Conservation (phyloP, 2,797 vertebrate genomes). For the Champsocephalus gunnari region DNA sequence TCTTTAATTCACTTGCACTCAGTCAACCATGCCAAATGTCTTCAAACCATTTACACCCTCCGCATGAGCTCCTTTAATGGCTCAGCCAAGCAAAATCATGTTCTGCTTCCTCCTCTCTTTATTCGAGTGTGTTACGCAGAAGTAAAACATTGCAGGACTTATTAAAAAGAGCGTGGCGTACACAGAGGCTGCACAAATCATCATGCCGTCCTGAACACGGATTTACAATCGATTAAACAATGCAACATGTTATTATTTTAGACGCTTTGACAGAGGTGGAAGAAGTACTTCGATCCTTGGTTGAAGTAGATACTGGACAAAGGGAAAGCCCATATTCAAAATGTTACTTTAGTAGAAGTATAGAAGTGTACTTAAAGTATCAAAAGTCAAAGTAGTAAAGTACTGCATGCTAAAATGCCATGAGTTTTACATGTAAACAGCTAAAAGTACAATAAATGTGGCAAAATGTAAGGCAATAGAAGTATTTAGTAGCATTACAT, state of each 20-base stretch:
- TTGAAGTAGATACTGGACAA: too few relatives aligned
- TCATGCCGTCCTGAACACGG: conserved; percentile 16
- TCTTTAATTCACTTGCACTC: conserved; percentile 29
- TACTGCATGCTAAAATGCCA: too few relatives aligned
- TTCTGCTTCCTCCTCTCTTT: conserved; percentile 21
- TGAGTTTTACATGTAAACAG: too few relatives aligned
- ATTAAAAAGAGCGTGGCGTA: conserved; percentile 8
- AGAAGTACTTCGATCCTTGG: too few relatives aligned
- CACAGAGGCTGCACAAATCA: conserved; percentile 47
- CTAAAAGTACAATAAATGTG: too few relatives aligned
- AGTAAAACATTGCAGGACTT: conserved; percentile 13
- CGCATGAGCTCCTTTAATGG: conserved; percentile 15
- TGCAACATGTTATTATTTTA: conserved; percentile 10
- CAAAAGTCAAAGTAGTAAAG: too few relatives aligned
- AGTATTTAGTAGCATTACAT: too few relatives aligned
- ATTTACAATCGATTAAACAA: conserved; percentile 21
- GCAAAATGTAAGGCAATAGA: too few relatives aligned
- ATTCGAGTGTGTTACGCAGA: conserved; percentile 21
- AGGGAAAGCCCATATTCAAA: too few relatives aligned
- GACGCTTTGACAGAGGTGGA: not conserved
- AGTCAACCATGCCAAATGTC: conserved; percentile 28
- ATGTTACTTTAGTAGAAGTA: too few relatives aligned
- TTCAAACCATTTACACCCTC: conserved; percentile 21
- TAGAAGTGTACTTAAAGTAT: too few relatives aligned
- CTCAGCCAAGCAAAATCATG: conserved; percentile 24